Conservation (phyloP, 1,140 invertebrate species). For the Coenobita brevimanus region DNA sequence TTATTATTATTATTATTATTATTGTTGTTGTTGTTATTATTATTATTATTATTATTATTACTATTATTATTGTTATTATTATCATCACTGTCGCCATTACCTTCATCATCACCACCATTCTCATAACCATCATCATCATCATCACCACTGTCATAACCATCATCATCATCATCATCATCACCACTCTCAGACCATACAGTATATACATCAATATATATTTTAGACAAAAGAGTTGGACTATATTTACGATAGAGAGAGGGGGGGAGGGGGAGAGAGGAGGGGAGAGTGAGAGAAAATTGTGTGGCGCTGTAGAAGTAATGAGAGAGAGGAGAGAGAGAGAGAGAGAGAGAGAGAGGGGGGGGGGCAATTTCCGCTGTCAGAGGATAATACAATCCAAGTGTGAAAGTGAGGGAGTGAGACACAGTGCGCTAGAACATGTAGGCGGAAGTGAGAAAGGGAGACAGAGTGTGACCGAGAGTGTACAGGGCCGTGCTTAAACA, state of each 20-base stretch:
- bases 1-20: not conserved
- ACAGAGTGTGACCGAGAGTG: too few species aligned
- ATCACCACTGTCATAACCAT: not conserved
- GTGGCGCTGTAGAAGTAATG: too few species aligned
- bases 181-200: not conserved
- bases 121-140: not conserved
- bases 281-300: not conserved
- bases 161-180: not conserved
- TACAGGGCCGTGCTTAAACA: too few species aligned
- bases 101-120: not conserved
- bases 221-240: too few species aligned
- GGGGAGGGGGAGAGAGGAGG: conserved; percentile 5
- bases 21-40: not conserved
- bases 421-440: too few species aligned
- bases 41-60: not conserved
- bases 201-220: too few species aligned
- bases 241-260: conserved; percentile 1
- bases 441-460: too few species aligned
- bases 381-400: too few species aligned
- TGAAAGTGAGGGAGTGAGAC: too few species aligned
- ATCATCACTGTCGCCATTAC: not conserved
- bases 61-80: not conserved
- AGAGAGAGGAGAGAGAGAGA: too few species aligned
- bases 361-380: too few species aligned
- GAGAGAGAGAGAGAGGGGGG: too few species aligned